Percentiles rank a stretch among this genome's conserved stretches.
Conservation (phyloP, 2,797 vertebrate species). For the Gephyroberyx darwinii region DNA sequence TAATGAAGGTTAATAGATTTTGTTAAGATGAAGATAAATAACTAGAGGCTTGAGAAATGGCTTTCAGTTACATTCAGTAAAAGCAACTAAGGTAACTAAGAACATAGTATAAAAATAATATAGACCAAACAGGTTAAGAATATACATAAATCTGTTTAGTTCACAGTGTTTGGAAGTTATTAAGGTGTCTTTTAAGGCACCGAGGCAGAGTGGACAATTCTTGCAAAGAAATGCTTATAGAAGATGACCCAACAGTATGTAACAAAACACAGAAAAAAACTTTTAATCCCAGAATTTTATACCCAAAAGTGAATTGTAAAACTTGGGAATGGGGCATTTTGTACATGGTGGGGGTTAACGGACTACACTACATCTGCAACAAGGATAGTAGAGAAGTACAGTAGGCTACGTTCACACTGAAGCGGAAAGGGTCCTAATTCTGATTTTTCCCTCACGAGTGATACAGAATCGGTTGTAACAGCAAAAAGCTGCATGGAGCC, state of each 20-base stretch:
- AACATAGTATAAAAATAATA: slow-evolving; percentile 18
- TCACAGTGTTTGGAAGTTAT: slow-evolving; percentile 5
- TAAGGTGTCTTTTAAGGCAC: slow-evolving; percentile 18
- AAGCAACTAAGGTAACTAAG: slow-evolving; percentile 19
- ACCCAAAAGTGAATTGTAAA: slow-evolving; percentile 7
- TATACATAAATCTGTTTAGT: slow-evolving; percentile 2
- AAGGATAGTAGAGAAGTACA: slow-evolving; percentile 7
- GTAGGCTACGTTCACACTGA: slow-evolving; percentile 40
- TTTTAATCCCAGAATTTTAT: not conserved
- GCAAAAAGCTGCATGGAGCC: too few species aligned
- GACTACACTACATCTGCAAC: slow-evolving; percentile 27
- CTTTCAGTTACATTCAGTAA: slow-evolving; percentile 3
- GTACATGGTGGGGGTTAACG: slow-evolving; percentile 15
- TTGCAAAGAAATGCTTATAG: slow-evolving; percentile 2
- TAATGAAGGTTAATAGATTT: slow-evolving; percentile 28
- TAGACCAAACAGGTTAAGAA: slow-evolving; percentile 10
- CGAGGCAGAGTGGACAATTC: slow-evolving; percentile 2
- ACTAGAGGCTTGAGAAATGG: slow-evolving; percentile 3
- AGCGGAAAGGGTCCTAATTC: slow-evolving; percentile 7
- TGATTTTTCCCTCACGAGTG: not conserved
- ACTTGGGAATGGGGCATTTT: not conserved
- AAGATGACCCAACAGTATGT: slow-evolving; percentile 12
- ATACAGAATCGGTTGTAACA: too few species aligned
- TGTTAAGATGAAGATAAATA: slow-evolving; percentile 20
- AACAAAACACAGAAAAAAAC: slow-evolving; percentile 1